Percentiles rank a stretch among this genome's conserved stretches.
Evolutionary conservation across 2,113 vertebrate species (phyloP).

Genomic region (Nestor notabilis): DNA sequence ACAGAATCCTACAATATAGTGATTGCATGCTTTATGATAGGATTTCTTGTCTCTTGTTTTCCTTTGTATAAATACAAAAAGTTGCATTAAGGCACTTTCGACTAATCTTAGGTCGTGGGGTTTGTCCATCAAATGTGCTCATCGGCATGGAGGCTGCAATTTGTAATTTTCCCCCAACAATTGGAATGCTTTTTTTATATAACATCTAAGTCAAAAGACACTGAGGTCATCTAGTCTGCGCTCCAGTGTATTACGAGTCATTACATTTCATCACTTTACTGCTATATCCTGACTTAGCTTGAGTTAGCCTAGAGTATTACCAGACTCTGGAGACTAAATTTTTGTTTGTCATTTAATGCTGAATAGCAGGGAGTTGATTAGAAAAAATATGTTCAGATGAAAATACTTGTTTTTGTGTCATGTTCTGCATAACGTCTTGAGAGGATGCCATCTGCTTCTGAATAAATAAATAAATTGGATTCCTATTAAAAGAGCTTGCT

Average conservation of each 20-base stretch:
- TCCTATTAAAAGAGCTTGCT: constrained; percentile 48
- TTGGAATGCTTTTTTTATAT: background rate
- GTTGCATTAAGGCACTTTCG: background rate
- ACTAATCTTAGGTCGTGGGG: background rate
- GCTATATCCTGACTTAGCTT: background rate
- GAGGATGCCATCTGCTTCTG: constrained; percentile 65
- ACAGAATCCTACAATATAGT: background rate
- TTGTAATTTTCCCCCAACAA: background rate
- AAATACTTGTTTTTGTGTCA: constrained; percentile 61
- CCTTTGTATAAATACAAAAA: background rate
- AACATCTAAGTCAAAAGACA: background rate
- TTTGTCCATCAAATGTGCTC: background rate
- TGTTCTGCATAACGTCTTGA: constrained; percentile 61
- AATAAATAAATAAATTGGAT: constrained; percentile 64
- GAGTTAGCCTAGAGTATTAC: constrained; percentile 35
- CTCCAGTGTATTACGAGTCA: constrained; percentile 14
- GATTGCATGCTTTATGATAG: background rate
- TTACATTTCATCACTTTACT: constrained; percentile 44
- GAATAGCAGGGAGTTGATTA: constrained; percentile 65
- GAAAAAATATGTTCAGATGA: constrained; percentile 65
- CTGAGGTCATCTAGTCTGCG: background rate
- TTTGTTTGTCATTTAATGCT: constrained; percentile 64
- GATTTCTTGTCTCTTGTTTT: background rate
- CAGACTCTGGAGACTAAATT: constrained; percentile 44
- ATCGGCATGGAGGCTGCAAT: background rate